Percentiles rank a stretch among this genome's conserved stretches.
phyloP scores from a whole-genome alignment of 37 sponge, comb jelly and placozoan species.

The Theonella swinhoei region DNA sequence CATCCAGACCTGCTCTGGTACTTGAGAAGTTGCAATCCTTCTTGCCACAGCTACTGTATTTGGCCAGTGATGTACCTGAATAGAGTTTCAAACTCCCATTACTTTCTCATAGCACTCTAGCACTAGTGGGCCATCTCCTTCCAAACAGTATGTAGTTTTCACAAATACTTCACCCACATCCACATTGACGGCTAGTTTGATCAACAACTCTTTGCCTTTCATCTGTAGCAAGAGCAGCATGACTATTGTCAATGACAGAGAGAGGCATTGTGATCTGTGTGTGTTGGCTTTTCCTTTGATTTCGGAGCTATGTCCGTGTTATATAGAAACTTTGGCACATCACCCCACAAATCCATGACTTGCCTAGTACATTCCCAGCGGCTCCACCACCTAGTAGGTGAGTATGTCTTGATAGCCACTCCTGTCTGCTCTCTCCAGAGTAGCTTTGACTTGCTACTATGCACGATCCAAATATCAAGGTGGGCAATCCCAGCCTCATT shows the following conservation, averaged over 20 bases:
- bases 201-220: constrained; percentile 3
- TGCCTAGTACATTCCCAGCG: constrained; percentile 27
- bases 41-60: constrained; percentile 5
- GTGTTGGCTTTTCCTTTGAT: constrained; percentile 10
- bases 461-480: no score
- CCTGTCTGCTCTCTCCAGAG: constrained; percentile 22
- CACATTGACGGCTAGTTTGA: constrained; percentile 31
- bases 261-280: no score
- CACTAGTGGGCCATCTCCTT: constrained; percentile 50
- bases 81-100: neutral
- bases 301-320: constrained; percentile 19
- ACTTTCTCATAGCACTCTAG: constrained; percentile 40
- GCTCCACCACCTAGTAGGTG: constrained; percentile 38
- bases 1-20: neutral
- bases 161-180: constrained; percentile 44
- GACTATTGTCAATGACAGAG: no score
- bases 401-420: neutral
- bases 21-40: neutral
- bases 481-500: no score
- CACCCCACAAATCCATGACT: constrained; percentile 17
- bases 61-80: constrained; percentile 23
- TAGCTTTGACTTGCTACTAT: constrained; percentile 27
- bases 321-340: constrained; percentile 9
- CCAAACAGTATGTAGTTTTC: constrained; percentile 41
- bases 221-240: constrained; percentile 18